phyloP scores from a whole-genome alignment of 2,888 invertebrate species.

The Hemithea aestivaria region DNA sequence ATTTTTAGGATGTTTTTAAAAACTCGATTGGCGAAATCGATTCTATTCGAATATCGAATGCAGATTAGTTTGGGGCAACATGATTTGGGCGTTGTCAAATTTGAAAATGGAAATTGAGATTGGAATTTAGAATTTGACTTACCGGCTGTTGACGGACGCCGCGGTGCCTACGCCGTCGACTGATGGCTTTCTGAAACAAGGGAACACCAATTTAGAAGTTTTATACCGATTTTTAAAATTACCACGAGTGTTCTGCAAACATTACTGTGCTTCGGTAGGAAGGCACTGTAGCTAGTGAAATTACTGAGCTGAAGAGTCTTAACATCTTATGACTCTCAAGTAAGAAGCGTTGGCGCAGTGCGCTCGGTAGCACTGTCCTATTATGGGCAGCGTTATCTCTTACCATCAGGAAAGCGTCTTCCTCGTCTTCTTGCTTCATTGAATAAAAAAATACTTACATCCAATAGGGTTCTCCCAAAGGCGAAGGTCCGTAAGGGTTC shows the following conservation, averaged over 20 bases:
- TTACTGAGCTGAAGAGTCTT: too few species aligned
- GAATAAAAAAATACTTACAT: constrained; percentile 55
- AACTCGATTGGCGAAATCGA: constrained; percentile 50
- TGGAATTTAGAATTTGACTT: constrained; percentile 66
- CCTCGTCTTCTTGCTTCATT: too few species aligned
- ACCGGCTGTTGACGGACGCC: constrained; percentile 92
- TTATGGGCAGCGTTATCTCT: too few species aligned
- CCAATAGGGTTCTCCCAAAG: constrained; percentile 62
- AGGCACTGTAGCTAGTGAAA: too few species aligned
- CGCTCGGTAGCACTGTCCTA: too few species aligned
- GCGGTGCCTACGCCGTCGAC: constrained; percentile 92
- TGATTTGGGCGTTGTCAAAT: constrained; percentile 51
- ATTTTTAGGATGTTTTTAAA: constrained; percentile 52
- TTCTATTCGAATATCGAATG: constrained; percentile 44
- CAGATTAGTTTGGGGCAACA: constrained; percentile 59
- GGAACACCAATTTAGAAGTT: constrained; percentile 9
- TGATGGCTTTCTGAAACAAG: constrained; percentile 89
- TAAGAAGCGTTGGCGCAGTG: too few species aligned
- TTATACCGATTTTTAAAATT: constrained; percentile 1
- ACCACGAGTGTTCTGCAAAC: too few species aligned
- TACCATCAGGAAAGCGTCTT: too few species aligned
- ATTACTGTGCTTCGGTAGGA: too few species aligned
- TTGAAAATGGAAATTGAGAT: constrained; percentile 15
- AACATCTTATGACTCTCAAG: too few species aligned
- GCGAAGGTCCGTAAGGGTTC: constrained; percentile 41